A percentile compares a stretch with the other conserved stretches of the same genome.
Conservation (phyloP, 2,113 vertebrate genomes). For the Hassar affinis region DNA sequence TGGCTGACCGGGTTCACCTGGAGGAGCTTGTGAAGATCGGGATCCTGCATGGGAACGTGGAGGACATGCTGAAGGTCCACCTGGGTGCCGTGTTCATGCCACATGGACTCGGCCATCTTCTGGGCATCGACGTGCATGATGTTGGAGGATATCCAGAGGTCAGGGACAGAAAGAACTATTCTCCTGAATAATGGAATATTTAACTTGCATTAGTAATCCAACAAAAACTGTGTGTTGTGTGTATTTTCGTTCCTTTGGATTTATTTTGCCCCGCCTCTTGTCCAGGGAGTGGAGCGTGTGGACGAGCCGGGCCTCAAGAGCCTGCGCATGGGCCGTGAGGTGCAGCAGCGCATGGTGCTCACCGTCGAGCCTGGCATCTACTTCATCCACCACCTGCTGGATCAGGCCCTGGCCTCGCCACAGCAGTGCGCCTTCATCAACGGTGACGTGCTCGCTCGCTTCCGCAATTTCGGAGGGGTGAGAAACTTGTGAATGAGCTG, state of each 20-base stretch:
- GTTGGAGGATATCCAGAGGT: too few species aligned
- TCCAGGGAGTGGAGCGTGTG: conserved; percentile 81
- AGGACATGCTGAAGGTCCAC: conserved; percentile 90
- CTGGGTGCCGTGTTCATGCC: conserved; percentile 78
- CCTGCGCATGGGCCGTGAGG: conserved; percentile 81
- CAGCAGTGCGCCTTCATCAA: conserved; percentile 84
- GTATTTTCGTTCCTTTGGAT: neutral
- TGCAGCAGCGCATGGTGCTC: conserved; percentile 90
- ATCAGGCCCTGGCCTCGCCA: conserved; percentile 80
- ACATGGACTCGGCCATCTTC: too few species aligned
- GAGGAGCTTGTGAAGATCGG: conserved; percentile 86
- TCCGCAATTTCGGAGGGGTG: conserved; percentile 88
- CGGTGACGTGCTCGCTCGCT: conserved; percentile 76
- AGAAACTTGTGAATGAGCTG: conserved; percentile 58
- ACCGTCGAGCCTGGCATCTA: conserved; percentile 95
- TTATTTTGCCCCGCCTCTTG: neutral
- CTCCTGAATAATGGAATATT: neutral
- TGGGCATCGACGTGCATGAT: too few species aligned
- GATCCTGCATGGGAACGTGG: conserved; percentile 79
- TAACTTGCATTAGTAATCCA: neutral
- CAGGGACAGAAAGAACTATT: too few species aligned
- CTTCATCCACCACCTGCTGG: conserved; percentile 89
- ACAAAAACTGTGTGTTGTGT: neutral
- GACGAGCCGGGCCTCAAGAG: conserved; percentile 82
- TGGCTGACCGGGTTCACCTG: conserved; percentile 89